Conservation (phyloP, 2,888 invertebrate genomes). For the Drosophila borealis region DNA sequence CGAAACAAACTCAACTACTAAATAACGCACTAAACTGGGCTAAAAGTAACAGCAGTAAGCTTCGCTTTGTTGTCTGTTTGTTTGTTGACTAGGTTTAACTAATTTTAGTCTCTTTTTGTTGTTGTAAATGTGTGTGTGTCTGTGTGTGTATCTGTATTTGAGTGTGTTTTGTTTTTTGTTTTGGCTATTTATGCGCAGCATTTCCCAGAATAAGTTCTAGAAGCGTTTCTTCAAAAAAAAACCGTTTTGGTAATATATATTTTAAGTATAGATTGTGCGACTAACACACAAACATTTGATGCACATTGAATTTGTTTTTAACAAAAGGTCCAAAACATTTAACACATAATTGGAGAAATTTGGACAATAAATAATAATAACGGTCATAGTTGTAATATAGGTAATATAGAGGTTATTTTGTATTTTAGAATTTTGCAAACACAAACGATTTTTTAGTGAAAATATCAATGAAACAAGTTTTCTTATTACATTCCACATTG, state of each 20-base stretch:
- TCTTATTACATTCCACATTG: constrained; percentile 71
- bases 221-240: constrained; percentile 42
- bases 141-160: constrained; percentile 14
- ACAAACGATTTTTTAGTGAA: constrained; percentile 28
- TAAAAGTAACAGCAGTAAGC: constrained; percentile 73
- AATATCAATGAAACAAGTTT: constrained; percentile 10
- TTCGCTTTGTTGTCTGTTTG: constrained; percentile 41
- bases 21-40: constrained; percentile 70
- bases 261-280: constrained; percentile 39
- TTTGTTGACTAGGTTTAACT: constrained; percentile 21
- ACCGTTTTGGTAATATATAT: constrained; percentile 10
- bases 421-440: constrained; percentile 42
- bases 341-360: constrained; percentile 29
- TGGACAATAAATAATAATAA: constrained; percentile 1
- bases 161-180: constrained; percentile 2
- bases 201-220: constrained; percentile 49
- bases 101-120: constrained; percentile 17
- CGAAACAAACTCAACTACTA: constrained; percentile 71
- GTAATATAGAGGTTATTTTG: neutral
- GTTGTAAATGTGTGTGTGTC: constrained; percentile 19
- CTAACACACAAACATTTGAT: constrained; percentile 57
- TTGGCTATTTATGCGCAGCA: constrained; percentile 36
- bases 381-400: constrained; percentile 1
- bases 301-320: constrained; percentile 36
- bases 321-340: constrained; percentile 19